Percentiles rank a stretch among this genome's conserved stretches.
These are phyloP conservation scores for Acanthis flammea DNA, from an alignment of 2,797 vertebrate species.

Conservation along the genomic window DNA sequence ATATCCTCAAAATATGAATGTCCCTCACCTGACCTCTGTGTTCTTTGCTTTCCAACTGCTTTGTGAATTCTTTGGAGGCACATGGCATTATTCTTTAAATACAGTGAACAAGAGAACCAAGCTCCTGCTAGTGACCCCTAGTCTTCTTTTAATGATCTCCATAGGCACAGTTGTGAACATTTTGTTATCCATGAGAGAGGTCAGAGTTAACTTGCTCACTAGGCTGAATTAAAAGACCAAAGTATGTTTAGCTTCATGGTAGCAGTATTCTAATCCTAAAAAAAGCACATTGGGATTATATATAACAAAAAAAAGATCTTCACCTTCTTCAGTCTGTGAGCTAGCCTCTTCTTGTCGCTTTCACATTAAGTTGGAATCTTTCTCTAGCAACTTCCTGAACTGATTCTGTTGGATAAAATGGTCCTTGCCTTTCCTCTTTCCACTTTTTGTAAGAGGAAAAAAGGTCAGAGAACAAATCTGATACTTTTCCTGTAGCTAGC, in stretches of 20 bases:
- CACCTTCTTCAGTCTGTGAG: neutral
- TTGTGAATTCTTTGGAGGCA: neutral
- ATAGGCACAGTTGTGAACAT: neutral
- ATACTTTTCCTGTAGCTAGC: neutral
- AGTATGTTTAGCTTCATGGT: neutral
- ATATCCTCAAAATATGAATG: neutral
- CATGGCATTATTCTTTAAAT: neutral
- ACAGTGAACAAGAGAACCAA: neutral
- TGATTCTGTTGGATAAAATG: neutral
- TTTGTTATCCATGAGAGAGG: neutral
- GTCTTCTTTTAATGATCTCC: neutral
- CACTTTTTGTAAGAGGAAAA: neutral
- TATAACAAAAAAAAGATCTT: neutral
- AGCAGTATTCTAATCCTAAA: neutral
- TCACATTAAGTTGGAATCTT: neutral
- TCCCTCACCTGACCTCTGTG: neutral
- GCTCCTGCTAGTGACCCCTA: neutral
- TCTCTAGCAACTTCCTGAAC: neutral
- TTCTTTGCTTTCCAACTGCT: neutral
- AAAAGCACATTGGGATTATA: neutral
- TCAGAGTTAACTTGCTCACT: neutral
- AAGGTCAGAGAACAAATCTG: neutral
- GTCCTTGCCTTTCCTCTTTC: neutral
- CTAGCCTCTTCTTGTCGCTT: neutral
- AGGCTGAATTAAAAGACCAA: neutral